These are phyloP conservation scores for Sclerurus mexicanus DNA, from an alignment of 2,113 vertebrate genomes.

Conservation along the genomic window DNA sequence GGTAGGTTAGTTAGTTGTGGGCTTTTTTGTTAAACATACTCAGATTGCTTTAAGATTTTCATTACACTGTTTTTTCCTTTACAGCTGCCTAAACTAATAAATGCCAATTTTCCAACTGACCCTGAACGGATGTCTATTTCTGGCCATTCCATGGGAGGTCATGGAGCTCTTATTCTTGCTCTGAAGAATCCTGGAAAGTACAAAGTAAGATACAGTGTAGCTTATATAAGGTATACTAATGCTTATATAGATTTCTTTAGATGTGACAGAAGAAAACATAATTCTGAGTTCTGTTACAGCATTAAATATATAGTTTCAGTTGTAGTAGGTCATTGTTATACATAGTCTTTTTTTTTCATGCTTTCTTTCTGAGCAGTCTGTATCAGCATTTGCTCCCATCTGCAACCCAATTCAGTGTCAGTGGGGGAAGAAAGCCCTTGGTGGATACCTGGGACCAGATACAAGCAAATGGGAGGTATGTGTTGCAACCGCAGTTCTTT, in stretches of 20 bases:
- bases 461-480: constrained; percentile 90
- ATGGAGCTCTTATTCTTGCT: constrained; percentile 85
- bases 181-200: constrained; percentile 92
- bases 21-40: background rate
- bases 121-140: constrained; percentile 87
- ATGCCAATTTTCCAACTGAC: constrained; percentile 87
- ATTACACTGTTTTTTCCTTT: background rate
- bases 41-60: background rate
- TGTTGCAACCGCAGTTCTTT: background rate
- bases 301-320: background rate
- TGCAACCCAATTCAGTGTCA: constrained; percentile 93
- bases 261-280: background rate
- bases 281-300: background rate
- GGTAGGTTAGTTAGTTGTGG: background rate
- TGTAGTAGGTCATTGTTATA: background rate
- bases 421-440: constrained; percentile 95
- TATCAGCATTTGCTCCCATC: constrained; percentile 94
- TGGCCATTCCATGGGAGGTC: constrained; percentile 93
- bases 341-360: background rate
- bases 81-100: constrained; percentile 89
- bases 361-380: constrained; percentile 76
- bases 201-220: constrained; percentile 73
- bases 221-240: background rate
- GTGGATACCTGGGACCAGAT: constrained; percentile 90
- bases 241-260: background rate